A percentile compares a stretch with the other conserved stretches of the same genome.
Conservation (phyloP, 2,888 invertebrate genomes). For the Morpho achilles region DNA sequence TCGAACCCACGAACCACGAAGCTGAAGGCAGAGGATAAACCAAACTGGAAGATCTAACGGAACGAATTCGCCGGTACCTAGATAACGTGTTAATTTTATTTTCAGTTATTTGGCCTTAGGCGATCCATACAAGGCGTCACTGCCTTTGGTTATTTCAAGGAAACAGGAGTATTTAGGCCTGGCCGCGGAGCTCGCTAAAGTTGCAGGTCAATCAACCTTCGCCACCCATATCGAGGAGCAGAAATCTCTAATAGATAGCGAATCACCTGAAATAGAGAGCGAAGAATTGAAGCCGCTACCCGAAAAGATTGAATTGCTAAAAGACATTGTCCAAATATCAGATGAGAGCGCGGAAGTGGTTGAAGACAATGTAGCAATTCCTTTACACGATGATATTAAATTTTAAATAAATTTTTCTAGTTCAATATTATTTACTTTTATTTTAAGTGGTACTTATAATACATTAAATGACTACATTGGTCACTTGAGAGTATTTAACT, state of each 20-base stretch:
- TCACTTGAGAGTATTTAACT: no score
- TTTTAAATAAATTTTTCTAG: neutral
- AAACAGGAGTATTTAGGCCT: conserved; percentile 75
- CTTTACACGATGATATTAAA: neutral
- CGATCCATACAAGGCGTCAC: conserved; percentile 80
- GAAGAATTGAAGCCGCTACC: conserved; percentile 31
- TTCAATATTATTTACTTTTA: neutral
- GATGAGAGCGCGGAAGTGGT: neutral
- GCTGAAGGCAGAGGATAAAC: no score
- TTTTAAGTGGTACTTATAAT: neutral
- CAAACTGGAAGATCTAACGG: no score
- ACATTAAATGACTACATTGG: no score
- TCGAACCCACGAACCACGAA: no score
- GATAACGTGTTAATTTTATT: neutral
- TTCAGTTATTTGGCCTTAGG: conserved; percentile 79
- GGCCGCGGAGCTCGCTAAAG: conserved; percentile 80
- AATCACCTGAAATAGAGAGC: conserved; percentile 17
- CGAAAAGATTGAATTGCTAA: conserved; percentile 40
- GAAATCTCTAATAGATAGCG: conserved; percentile 31
- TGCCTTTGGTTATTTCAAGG: conserved; percentile 74
- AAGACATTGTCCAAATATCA: conserved; percentile 22
- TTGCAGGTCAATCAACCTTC: conserved; percentile 57
- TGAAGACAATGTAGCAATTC: neutral
- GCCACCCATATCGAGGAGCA: conserved; percentile 52
- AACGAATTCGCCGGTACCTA: no score